phyloP scores from a whole-genome alignment of 2,888 invertebrate genomes.

The Tribolium freemani region DNA sequence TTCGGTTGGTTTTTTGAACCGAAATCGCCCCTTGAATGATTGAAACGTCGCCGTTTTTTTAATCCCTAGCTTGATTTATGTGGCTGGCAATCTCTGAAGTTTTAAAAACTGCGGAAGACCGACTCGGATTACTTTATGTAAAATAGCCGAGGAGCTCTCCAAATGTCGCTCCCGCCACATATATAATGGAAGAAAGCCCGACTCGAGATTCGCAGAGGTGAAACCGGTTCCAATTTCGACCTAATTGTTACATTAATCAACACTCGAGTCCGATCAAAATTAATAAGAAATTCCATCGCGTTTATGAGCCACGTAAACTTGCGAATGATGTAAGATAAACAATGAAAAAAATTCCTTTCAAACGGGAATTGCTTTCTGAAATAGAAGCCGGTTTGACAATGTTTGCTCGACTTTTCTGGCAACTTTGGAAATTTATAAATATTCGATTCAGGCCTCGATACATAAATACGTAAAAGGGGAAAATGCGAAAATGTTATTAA shows the following conservation, averaged over 20 bases:
- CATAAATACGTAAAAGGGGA: neutral
- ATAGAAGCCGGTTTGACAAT: neutral
- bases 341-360: conserved; percentile 14
- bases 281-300: conserved; percentile 8
- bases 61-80: conserved; percentile 41
- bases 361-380: conserved; percentile 13
- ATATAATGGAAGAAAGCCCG: conserved; percentile 29
- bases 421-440: neutral
- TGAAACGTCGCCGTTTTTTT: conserved; percentile 29
- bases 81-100: conserved; percentile 34
- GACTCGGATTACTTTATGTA: conserved; percentile 37
- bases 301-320: neutral
- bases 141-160: conserved; percentile 25
- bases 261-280: neutral
- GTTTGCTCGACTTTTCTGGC: neutral
- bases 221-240: neutral
- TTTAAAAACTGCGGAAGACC: conserved; percentile 31
- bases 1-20: neutral
- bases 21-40: conserved; percentile 17
- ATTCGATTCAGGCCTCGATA: neutral
- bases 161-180: conserved; percentile 29
- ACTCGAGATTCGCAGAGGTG: neutral
- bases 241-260: neutral
- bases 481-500: neutral
- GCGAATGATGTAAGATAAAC: conserved; percentile 9